Percentiles rank a stretch among this genome's conserved stretches.
phyloP scores from a whole-genome alignment of 2,888 invertebrate genomes.

The Ectemnius cavifrons region DNA sequence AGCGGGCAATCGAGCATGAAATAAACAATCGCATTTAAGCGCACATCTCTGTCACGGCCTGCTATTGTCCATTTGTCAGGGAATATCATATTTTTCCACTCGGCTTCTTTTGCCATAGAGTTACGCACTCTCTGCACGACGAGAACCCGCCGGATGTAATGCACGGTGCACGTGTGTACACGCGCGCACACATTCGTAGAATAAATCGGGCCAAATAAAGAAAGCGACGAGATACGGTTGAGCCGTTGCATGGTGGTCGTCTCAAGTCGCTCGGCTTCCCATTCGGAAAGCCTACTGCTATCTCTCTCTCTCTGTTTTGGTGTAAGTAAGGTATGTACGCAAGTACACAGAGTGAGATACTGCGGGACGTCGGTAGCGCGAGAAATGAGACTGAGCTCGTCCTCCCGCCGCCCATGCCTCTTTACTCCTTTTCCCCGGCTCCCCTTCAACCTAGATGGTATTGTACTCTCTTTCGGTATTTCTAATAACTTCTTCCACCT shows the following conservation, averaged over 20 bases:
- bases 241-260: slow-evolving; percentile 2
- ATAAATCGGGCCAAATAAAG: slow-evolving; percentile 64
- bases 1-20: slow-evolving; percentile 63
- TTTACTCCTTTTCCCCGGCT: slow-evolving; percentile 52
- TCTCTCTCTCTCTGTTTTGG: slow-evolving; percentile 38
- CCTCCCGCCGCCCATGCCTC: slow-evolving; percentile 37
- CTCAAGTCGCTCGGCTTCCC: slow-evolving; percentile 42
- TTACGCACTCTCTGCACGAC: too few relatives aligned
- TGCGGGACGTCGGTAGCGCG: slow-evolving; percentile 9
- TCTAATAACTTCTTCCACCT: slow-evolving; percentile 72
- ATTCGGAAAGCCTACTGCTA: slow-evolving; percentile 50
- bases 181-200: slow-evolving; percentile 28
- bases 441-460: slow-evolving; percentile 57
- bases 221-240: slow-evolving; percentile 52
- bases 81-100: slow-evolving; percentile 64
- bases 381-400: slow-evolving; percentile 43
- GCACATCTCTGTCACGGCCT: slow-evolving; percentile 56
- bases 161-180: background rate
- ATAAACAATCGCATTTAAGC: slow-evolving; percentile 65
- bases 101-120: slow-evolving; percentile 27
- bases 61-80: slow-evolving; percentile 58
- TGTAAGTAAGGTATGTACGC: slow-evolving; percentile 13
- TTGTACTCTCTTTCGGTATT: slow-evolving; percentile 65
- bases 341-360: background rate
- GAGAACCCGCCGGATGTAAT: background rate